A percentile compares a stretch with the other conserved stretches of the same genome.
These are phyloP conservation scores for Cephalopholis sonnerati DNA, from an alignment of 2,113 vertebrate genomes.

Conservation along the genomic window DNA sequence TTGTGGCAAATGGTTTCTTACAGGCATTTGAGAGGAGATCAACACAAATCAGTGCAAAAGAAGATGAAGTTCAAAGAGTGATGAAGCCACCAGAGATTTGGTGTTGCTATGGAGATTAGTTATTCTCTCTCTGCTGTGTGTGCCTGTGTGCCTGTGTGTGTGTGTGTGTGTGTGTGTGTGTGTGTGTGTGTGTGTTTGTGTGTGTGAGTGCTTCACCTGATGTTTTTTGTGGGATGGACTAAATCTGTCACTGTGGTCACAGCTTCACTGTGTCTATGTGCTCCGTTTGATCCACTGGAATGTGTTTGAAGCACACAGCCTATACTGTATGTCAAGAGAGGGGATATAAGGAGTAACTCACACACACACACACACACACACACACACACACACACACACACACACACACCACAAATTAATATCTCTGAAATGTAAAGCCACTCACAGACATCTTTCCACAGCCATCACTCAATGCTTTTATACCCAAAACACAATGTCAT, in stretches of 20 bases:
- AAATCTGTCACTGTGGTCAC: constrained; percentile 42
- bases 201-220: constrained; percentile 13
- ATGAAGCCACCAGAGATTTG: constrained; percentile 48
- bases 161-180: constrained; percentile 6
- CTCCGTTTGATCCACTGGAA: background rate
- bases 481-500: background rate
- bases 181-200: constrained; percentile 8
- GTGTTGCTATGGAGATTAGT: constrained; percentile 73
- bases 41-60: constrained; percentile 45
- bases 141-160: constrained; percentile 4
- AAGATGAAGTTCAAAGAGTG: constrained; percentile 68
- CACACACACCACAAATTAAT: background rate
- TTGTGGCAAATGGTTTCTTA: constrained; percentile 1
- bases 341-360: background rate
- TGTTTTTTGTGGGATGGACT: constrained; percentile 10
- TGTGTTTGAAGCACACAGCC: background rate
- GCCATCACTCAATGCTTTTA: background rate
- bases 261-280: constrained; percentile 8
- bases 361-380: background rate
- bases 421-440: background rate
- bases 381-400: background rate
- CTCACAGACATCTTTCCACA: background rate
- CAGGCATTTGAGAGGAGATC: background rate
- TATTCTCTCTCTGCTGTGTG: constrained; percentile 15
- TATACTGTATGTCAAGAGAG: background rate